A percentile compares a stretch with the other conserved stretches of the same genome.
Conservation (phyloP, 2,113 vertebrate species). For the Pica pica region DNA sequence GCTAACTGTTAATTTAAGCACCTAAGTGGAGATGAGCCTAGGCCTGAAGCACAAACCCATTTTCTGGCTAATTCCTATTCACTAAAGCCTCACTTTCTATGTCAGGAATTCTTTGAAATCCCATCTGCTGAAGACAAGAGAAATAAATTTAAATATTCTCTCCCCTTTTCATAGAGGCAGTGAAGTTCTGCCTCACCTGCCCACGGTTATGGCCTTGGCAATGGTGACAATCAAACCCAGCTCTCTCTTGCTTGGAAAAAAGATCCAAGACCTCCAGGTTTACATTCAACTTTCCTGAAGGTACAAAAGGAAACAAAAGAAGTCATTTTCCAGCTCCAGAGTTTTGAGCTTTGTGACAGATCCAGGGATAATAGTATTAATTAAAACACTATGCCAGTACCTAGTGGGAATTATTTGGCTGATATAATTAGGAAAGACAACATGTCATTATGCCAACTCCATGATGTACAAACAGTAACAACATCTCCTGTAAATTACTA, state of each 20-base stretch:
- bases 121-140: background rate
- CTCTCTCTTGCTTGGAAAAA: background rate
- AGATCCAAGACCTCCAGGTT: background rate
- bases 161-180: background rate
- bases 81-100: background rate
- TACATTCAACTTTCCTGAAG: background rate
- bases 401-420: conserved; percentile 41
- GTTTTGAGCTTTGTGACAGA: background rate
- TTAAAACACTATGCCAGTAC: conserved; percentile 34
- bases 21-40: background rate
- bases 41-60: background rate
- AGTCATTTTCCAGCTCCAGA: background rate
- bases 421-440: conserved; percentile 56
- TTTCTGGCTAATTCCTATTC: background rate
- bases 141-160: background rate
- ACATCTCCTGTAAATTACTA: conserved; percentile 19
- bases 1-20: background rate
- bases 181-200: background rate
- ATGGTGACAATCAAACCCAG: background rate
- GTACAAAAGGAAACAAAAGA: background rate
- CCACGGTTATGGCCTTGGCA: background rate
- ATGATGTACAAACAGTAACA: conserved; percentile 28
- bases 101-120: background rate
- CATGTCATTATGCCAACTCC: conserved; percentile 27
- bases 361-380: conserved; percentile 19